These are phyloP conservation scores for Labeo rohita DNA, from an alignment of 2,113 vertebrate species.

Conservation along the genomic window DNA sequence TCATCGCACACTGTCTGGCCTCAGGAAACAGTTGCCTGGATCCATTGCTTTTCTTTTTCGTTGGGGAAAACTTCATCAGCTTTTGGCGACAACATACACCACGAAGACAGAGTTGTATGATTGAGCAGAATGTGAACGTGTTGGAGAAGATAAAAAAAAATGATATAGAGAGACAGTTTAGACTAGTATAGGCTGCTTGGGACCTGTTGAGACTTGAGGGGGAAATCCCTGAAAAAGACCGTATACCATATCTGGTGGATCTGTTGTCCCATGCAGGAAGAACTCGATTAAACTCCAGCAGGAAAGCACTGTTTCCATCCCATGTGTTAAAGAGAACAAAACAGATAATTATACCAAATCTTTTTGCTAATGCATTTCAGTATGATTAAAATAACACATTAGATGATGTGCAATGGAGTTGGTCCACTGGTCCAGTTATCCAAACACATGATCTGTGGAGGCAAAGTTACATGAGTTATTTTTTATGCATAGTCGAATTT, in stretches of 20 bases:
- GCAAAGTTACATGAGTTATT: neutral
- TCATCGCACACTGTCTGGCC: conserved; percentile 72
- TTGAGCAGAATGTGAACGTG: neutral
- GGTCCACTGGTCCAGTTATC: neutral
- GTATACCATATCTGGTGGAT: neutral
- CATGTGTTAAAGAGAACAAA: neutral
- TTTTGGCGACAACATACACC: conserved; percentile 43
- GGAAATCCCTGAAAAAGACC: neutral
- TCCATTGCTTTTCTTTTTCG: conserved; percentile 80
- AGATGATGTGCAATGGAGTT: neutral
- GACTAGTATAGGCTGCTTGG: neutral
- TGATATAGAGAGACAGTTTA: neutral
- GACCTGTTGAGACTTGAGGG: conserved; percentile 7
- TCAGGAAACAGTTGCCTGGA: conserved; percentile 76
- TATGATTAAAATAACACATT: neutral
- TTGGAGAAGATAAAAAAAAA: neutral
- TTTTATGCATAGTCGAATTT: neutral
- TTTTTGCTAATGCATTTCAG: neutral
- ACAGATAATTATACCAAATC: neutral
- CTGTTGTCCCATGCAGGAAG: neutral
- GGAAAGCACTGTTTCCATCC: neutral
- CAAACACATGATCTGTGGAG: neutral
- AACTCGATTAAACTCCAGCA: neutral
- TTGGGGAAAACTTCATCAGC: conserved; percentile 75
- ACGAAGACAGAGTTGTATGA: neutral